Evolutionary conservation across 2,113 vertebrate genomes (phyloP).

Genomic region (Sylvilagus bachmani): DNA sequence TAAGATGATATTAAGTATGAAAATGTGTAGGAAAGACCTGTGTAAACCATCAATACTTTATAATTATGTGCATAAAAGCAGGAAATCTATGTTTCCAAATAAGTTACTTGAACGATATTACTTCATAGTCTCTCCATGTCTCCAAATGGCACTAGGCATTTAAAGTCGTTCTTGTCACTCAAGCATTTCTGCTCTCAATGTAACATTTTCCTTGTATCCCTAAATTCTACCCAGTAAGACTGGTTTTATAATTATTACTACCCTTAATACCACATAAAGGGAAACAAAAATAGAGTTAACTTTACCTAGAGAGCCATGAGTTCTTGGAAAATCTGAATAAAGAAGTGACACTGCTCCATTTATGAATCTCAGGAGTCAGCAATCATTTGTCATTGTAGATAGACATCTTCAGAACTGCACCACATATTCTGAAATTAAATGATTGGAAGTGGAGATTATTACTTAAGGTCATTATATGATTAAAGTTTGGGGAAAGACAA

Average conservation of each 20-base stretch:
- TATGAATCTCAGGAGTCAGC: not conserved
- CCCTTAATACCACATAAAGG: not conserved
- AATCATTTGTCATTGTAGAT: not conserved
- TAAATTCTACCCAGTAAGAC: not conserved
- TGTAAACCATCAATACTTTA: conserved; percentile 13
- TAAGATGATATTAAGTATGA: conserved; percentile 16
- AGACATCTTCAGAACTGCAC: not conserved
- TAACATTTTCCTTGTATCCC: not conserved
- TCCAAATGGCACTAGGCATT: not conserved
- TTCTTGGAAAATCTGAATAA: not conserved
- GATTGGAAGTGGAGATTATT: not conserved
- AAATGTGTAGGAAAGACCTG: conserved; percentile 29
- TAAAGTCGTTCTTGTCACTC: conserved; percentile 19
- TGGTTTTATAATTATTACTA: not conserved
- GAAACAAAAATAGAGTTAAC: not conserved
- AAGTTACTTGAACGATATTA: not conserved
- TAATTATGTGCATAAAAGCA: not conserved
- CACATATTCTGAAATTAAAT: conserved; percentile 10
- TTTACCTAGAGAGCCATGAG: not conserved
- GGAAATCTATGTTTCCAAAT: not conserved
- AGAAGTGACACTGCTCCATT: not conserved
- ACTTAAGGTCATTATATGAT: not conserved
- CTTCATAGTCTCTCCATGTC: not conserved
- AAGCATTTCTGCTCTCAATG: not conserved
- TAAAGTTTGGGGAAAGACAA: not conserved